Evolutionary conservation across 2,797 vertebrate species (phyloP).

Genomic region (Enteromius thamalakanensis): DNA sequence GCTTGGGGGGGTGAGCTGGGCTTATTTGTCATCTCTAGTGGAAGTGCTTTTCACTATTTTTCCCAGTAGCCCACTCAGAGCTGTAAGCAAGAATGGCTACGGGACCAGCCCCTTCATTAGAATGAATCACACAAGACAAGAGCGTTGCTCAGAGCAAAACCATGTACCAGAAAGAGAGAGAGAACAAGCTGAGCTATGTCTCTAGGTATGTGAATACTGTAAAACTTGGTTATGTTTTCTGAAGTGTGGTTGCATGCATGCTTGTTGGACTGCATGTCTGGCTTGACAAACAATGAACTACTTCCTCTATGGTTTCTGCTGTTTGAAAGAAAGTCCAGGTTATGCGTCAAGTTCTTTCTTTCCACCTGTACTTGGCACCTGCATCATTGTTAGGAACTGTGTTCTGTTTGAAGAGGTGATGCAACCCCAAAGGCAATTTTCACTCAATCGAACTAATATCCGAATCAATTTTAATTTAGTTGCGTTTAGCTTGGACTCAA

Average conservation of each 20-base stretch:
- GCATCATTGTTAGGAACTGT: neutral
- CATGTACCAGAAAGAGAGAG: neutral
- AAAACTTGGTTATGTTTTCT: neutral
- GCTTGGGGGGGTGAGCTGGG: constrained; percentile 23
- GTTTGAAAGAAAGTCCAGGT: neutral
- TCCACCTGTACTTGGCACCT: neutral
- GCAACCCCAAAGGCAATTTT: constrained; percentile 36
- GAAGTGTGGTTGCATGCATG: constrained; percentile 23
- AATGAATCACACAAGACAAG: constrained; percentile 27
- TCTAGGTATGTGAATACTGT: neutral
- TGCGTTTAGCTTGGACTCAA: neutral
- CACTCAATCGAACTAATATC: constrained; percentile 35
- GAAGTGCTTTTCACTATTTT: constrained; percentile 29
- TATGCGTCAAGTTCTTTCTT: neutral
- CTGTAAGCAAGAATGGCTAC: constrained; percentile 12
- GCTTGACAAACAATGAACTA: neutral
- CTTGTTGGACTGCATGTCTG: neutral
- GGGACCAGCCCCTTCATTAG: constrained; percentile 29
- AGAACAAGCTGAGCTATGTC: neutral
- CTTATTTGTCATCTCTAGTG: constrained; percentile 41
- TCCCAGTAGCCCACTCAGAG: constrained; percentile 29
- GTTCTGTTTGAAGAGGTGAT: constrained; percentile 24
- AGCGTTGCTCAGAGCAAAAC: constrained; percentile 21
- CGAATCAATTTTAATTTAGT: constrained; percentile 43
- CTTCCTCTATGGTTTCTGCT: constrained; percentile 13